Base-by-base conservation (phyloP, 2,888 invertebrate species). In the Bursaphelenchus okinawaensis region DNA sequence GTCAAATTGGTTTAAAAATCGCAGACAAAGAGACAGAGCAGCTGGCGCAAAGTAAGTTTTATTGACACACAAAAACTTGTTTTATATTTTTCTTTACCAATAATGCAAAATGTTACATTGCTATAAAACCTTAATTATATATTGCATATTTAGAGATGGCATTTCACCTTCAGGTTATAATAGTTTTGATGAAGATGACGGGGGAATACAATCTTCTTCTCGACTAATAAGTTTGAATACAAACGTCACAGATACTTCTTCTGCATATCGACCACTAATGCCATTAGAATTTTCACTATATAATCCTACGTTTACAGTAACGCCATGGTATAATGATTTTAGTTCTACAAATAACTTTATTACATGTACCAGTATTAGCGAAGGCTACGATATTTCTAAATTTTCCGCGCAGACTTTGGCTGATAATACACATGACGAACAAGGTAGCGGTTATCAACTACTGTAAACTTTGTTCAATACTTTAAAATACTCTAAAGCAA, bases 11-110 rank as follows among this genome's bases (percentile, higher is more conserved):
- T 96, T 96, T 87, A 96, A 96, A 86, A 96, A 96, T 85, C 87
- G 95, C 77, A 87, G 95, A 82, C 95, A 96, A 67, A 86, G 95
- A 73, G 95, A 96, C 84, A 87, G 95, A 77, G 92, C 92, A 52
- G 91, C 92, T 4, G 92, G 60, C 6, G 29, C 60, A 29, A 59
- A 59, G 60, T 59, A 16, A 40, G 60, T 7, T 54, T 54, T 59
- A 56, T 59, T 59, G 2, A 6, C 6, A 29, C 40, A 31, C 55
- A 59, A 59, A 40, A 22, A 56, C 51, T 4, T 1, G 2, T 3
- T 54, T 4, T 26, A n/a, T 26, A 6, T n/a, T 26, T 54, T 54
- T 6, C 3, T 26, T 23, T n/a, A 12, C 19, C 3, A n/a, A n/a
- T 54, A 24, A 3, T 4, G 19, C 2, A 6, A 54, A 54, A 1